Conservation (phyloP, 2,888 invertebrate genomes). For the Nycteola revayana region DNA sequence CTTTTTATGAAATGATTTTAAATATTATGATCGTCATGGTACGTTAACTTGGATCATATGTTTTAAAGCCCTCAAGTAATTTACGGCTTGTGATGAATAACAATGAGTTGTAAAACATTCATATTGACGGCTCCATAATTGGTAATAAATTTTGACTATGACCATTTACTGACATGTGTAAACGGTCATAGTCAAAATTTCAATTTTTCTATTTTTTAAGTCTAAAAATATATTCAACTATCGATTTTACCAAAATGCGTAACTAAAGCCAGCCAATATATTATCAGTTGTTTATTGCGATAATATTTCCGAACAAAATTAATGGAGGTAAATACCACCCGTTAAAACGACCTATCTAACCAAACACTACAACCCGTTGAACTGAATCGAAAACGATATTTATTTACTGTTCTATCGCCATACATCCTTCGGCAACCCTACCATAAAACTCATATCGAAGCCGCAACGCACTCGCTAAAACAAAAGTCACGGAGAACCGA, state of each 20-base stretch:
- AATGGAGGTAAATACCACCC: neutral
- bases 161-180: too few species aligned
- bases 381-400: conserved; percentile 26
- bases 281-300: too few species aligned
- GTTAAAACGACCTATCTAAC: conserved; percentile 2
- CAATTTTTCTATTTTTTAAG: too few species aligned
- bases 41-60: conserved; percentile 9
- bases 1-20: conserved; percentile 51
- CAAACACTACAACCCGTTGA: neutral
- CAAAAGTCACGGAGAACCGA: conserved; percentile 46
- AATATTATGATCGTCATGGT: conserved; percentile 14
- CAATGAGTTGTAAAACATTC: conserved; percentile 16
- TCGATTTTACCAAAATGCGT: conserved; percentile 23
- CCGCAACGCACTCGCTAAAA: conserved; percentile 39
- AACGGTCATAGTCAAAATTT: too few species aligned
- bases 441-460: conserved; percentile 41
- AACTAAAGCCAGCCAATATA: too few species aligned
- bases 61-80: conserved; percentile 10
- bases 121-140: too few species aligned
- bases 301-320: neutral
- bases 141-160: too few species aligned
- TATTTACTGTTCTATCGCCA: conserved; percentile 26
- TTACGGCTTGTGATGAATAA: conserved; percentile 11
- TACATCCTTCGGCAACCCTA: conserved; percentile 32
- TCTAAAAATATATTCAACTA: conserved; percentile 11